A percentile compares a stretch with the other conserved stretches of the same genome.
Evolutionary conservation across 2,113 vertebrate species (phyloP).

Genomic region (Silurus meridionalis): DNA sequence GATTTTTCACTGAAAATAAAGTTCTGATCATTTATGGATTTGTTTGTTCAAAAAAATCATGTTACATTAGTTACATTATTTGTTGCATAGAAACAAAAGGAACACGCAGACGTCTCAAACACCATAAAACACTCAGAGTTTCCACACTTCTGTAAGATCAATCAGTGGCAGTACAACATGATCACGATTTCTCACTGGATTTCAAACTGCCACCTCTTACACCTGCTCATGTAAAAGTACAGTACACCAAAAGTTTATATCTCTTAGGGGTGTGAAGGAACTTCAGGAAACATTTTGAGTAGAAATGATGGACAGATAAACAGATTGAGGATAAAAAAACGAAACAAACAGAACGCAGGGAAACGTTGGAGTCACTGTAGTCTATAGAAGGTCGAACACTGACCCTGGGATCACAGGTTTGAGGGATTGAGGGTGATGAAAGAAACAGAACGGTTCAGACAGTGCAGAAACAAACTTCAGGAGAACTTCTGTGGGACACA

Average conservation of each 20-base stretch:
- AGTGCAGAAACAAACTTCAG: conserved; percentile 10
- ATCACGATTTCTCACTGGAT: conserved; percentile 56
- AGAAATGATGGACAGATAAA: conserved; percentile 48
- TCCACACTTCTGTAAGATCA: too few species aligned
- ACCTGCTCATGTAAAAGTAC: conserved; percentile 62
- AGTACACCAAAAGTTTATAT: conserved; percentile 52
- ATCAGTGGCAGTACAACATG: conserved; percentile 46
- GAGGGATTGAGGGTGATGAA: conserved; percentile 58
- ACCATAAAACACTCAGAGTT: too few species aligned
- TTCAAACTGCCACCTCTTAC: conserved; percentile 59
- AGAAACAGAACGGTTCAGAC: conserved; percentile 22
- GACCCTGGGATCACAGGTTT: conserved; percentile 57
- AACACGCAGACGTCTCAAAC: too few species aligned
- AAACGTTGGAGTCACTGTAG: conserved; percentile 52
- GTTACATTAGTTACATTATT: too few species aligned
- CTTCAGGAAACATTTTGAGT: conserved; percentile 45
- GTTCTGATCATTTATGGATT: too few species aligned
- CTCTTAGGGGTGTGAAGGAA: conserved; percentile 60
- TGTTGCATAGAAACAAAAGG: too few species aligned
- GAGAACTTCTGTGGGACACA: conserved; percentile 17
- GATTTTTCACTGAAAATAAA: too few species aligned
- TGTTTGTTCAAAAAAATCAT: too few species aligned
- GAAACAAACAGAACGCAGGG: conserved; percentile 35
- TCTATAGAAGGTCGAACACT: conserved; percentile 61
- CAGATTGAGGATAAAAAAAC: conserved; percentile 50